A percentile compares a stretch with the other conserved stretches of the same genome.
These are phyloP conservation scores for Drosophila kambysellisi DNA, from an alignment of 2,888 invertebrate genomes.

Conservation along the genomic window DNA sequence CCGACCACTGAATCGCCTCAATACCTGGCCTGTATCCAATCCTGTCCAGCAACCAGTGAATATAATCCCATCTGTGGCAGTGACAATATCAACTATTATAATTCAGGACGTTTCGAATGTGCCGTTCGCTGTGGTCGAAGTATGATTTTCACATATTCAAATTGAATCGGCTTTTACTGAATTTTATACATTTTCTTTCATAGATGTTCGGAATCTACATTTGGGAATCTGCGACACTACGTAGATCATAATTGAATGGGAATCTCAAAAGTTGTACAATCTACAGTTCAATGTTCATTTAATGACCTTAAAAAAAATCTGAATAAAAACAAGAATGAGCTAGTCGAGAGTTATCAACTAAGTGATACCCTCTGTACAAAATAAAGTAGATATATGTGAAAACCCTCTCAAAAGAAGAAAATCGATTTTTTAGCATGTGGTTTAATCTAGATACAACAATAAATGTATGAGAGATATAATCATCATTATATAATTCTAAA, in stretches of 20 bases:
- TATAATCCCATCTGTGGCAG: slow-evolving; percentile 85
- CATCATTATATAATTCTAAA: background rate
- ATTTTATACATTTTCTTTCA: background rate
- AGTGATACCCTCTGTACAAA: slow-evolving; percentile 11
- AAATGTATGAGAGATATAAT: background rate
- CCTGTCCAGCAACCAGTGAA: slow-evolving; percentile 80
- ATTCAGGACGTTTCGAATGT: slow-evolving; percentile 77
- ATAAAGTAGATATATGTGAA: background rate
- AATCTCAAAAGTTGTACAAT: slow-evolving; percentile 18
- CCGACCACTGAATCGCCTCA: slow-evolving; percentile 68
- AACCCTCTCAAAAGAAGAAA: background rate
- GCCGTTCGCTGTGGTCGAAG: slow-evolving; percentile 81
- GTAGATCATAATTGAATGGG: background rate
- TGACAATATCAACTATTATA: slow-evolving; percentile 80
- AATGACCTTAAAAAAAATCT: slow-evolving; percentile 42
- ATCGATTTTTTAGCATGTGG: background rate
- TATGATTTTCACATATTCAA: slow-evolving; percentile 52
- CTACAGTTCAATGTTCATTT: slow-evolving; percentile 46
- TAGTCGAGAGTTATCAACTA: background rate
- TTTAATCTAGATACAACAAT: background rate
- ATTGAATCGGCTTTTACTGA: background rate
- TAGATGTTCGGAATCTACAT: slow-evolving; percentile 48
- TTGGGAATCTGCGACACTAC: slow-evolving; percentile 50
- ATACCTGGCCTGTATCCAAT: slow-evolving; percentile 68
- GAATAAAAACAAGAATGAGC: slow-evolving; percentile 23